These are phyloP conservation scores for Tadarida brasiliensis DNA, from an alignment of 2,797 vertebrate genomes.

Conservation along the genomic window DNA sequence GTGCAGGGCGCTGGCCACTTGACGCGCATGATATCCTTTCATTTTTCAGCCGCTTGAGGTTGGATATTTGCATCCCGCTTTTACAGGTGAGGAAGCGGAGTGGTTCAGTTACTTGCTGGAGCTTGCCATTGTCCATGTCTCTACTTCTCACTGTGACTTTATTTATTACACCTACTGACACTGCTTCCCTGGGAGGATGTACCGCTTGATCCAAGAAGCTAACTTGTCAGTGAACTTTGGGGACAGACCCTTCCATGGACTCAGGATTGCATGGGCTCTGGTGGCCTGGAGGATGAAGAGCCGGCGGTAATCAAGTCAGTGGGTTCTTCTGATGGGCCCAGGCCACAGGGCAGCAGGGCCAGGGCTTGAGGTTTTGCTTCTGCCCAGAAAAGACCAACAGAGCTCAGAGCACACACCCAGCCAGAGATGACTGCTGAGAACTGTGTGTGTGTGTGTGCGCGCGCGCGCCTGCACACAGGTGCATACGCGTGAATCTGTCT, in stretches of 20 bases:
- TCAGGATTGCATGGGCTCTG: background rate
- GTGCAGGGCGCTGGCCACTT: fast-evolving
- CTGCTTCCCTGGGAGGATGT: background rate
- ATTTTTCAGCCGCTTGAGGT: background rate
- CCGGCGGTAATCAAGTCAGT: background rate
- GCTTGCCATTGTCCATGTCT: background rate
- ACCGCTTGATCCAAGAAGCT: background rate
- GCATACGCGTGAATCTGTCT: background rate
- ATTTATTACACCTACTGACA: background rate
- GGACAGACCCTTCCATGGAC: background rate
- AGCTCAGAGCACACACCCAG: background rate
- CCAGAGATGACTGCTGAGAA: background rate
- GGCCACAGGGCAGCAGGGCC: background rate
- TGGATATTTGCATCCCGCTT: too few relatives aligned
- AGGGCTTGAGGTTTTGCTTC: background rate
- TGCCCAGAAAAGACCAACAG: background rate
- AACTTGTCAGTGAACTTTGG: background rate
- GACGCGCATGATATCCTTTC: fast-evolving
- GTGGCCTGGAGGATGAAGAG: background rate
- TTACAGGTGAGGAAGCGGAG: background rate
- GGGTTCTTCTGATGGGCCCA: background rate
- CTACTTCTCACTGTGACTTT: background rate
- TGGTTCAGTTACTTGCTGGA: background rate
- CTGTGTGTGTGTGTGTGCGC: fast-evolving
- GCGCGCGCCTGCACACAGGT: fast-evolving